phyloP scores from a whole-genome alignment of 2,888 invertebrate genomes.

The Xestia rhomboidea region DNA sequence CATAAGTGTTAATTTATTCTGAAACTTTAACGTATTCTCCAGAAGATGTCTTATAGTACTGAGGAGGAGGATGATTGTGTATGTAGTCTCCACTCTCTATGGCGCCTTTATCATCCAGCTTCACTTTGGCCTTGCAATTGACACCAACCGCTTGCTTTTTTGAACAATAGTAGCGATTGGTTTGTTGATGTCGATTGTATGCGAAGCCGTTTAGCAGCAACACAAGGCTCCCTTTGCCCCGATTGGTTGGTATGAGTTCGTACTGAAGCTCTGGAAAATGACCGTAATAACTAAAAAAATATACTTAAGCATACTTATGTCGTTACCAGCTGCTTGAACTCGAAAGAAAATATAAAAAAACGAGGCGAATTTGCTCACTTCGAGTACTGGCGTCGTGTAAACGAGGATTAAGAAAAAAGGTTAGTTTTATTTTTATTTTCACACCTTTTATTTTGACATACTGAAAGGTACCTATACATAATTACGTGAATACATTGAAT shows the following conservation, averaged over 20 bases:
- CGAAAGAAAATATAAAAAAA: no score
- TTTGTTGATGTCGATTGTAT: slow-evolving; percentile 51
- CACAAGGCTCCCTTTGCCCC: slow-evolving; percentile 49
- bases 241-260: slow-evolving; percentile 49
- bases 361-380: no score
- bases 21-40: neutral
- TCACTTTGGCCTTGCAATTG: slow-evolving; percentile 53
- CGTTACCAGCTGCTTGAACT: no score
- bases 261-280: neutral
- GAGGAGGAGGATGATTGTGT: slow-evolving; percentile 3
- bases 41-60: neutral
- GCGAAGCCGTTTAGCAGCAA: slow-evolving; percentile 61
- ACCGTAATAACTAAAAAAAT: neutral
- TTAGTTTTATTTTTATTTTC: no score
- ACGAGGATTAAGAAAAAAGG: no score
- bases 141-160: slow-evolving; percentile 10
- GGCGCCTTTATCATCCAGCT: neutral
- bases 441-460: no score
- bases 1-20: neutral
- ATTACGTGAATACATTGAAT: no score
- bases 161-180: slow-evolving; percentile 59
- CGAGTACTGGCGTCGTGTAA: no score
- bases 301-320: no score
- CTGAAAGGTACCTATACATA: no score
- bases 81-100: neutral